Evolutionary conservation across 30 jellyfish, hydroid and myxozoan species (phyloP).

Genomic region (Nemopilema nomurai): DNA sequence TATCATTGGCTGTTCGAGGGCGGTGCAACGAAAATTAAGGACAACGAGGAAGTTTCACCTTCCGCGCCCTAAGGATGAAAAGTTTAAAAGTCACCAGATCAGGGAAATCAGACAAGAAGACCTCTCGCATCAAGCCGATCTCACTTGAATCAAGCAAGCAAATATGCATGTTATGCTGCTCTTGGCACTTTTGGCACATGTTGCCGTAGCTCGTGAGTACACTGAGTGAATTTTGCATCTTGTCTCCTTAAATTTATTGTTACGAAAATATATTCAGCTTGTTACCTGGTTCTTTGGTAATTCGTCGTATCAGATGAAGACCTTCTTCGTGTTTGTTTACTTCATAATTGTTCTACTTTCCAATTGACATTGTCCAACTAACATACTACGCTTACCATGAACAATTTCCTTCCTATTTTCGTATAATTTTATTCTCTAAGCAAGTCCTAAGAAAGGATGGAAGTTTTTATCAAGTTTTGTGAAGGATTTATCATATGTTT

Average conservation of each 20-base stretch:
- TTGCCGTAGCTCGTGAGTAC: conserved; percentile 25
- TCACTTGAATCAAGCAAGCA: too few species aligned
- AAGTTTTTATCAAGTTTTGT: too few species aligned
- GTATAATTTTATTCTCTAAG: too few species aligned
- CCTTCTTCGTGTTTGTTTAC: too few species aligned
- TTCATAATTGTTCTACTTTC: too few species aligned
- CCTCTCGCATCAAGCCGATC: background rate
- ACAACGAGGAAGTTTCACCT: background rate
- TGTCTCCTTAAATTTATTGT: background rate
- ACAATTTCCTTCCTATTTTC: too few species aligned
- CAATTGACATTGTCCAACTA: too few species aligned
- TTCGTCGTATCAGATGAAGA: too few species aligned
- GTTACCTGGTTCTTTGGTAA: too few species aligned
- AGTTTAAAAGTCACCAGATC: background rate
- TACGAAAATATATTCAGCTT: background rate
- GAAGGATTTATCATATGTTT: too few species aligned
- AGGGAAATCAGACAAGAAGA: background rate
- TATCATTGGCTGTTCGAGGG: background rate
- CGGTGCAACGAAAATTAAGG: background rate
- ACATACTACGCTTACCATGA: too few species aligned
- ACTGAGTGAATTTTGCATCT: background rate
- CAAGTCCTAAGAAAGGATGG: too few species aligned
- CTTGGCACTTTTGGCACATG: conserved; percentile 1
- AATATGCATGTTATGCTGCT: conserved; percentile 4
- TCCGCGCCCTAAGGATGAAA: background rate